A percentile compares a stretch with the other conserved stretches of the same genome.
Conservation (phyloP, 2,113 vertebrate genomes). For the Otus sunia region DNA sequence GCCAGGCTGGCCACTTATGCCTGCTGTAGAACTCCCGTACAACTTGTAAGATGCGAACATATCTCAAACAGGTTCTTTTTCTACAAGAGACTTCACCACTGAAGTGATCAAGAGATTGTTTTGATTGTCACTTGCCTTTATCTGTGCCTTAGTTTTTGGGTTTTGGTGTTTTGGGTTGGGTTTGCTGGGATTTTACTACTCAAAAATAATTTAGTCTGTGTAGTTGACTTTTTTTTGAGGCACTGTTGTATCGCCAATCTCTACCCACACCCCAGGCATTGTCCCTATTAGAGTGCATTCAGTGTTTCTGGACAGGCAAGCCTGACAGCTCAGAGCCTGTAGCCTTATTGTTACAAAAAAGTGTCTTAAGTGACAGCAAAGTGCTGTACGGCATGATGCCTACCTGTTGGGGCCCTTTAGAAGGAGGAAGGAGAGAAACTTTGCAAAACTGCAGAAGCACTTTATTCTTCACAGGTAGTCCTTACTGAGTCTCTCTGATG, state of each 20-base stretch:
- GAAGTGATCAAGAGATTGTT: not conserved
- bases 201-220: not conserved
- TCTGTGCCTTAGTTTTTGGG: not conserved
- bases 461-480: not conserved
- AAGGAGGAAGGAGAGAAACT: not conserved
- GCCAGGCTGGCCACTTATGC: not conserved
- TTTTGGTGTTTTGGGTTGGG: not conserved
- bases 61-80: not conserved
- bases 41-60: not conserved
- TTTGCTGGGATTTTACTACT: not conserved
- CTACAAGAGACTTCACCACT: not conserved
- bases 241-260: not conserved
- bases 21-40: not conserved
- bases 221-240: not conserved
- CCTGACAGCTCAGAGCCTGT: not conserved
- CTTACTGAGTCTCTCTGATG: not conserved
- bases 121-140: not conserved
- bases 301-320: not conserved
- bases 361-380: not conserved
- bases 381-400: rapidly evolving
- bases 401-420: not conserved
- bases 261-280: not conserved
- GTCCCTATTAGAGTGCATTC: not conserved
- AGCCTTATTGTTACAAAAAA: not conserved
- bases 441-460: not conserved